Evolutionary conservation across 2,113 vertebrate species (phyloP).

Genomic region (Saguinus imperator): DNA sequence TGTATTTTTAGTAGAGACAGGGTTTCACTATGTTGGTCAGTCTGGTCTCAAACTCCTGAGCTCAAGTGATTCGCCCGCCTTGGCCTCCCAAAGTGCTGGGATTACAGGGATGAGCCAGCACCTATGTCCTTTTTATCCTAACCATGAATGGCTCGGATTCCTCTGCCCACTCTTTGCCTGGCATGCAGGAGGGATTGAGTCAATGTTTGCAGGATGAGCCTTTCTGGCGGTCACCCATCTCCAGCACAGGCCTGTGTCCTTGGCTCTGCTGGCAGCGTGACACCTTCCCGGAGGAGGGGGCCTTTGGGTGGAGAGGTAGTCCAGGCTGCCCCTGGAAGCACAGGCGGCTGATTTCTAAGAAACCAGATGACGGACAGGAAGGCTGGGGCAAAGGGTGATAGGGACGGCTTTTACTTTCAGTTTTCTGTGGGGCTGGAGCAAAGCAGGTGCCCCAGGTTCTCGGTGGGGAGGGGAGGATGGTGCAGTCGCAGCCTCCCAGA

Average conservation of each 20-base stretch:
- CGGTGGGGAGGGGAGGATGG: background rate
- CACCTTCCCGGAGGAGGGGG: background rate
- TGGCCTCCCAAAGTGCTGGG: too few species aligned
- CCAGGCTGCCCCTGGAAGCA: background rate
- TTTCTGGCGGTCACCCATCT: background rate
- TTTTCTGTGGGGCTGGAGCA: background rate
- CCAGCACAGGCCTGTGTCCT: too few species aligned
- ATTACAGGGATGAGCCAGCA: too few species aligned
- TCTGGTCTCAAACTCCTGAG: too few species aligned
- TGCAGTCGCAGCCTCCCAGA: fast-evolving
- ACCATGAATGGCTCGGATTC: background rate
- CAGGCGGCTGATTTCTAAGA: conserved; percentile 72
- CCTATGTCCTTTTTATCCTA: background rate
- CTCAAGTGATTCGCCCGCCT: too few species aligned
- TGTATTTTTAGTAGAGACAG: too few species aligned
- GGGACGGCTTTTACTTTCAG: conserved; percentile 72
- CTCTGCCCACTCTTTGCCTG: background rate
- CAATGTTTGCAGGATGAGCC: background rate
- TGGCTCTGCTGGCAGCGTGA: fast-evolving
- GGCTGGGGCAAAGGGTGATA: background rate
- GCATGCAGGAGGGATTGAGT: background rate
- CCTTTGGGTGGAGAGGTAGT: background rate
- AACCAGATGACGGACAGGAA: conserved; percentile 67
- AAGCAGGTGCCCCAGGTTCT: background rate
- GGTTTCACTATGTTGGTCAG: too few species aligned